A percentile compares a stretch with the other conserved stretches of the same genome.
Evolutionary conservation across 2,888 invertebrate genomes (phyloP).

Genomic region (Synanthedon andrenaeformis): DNA sequence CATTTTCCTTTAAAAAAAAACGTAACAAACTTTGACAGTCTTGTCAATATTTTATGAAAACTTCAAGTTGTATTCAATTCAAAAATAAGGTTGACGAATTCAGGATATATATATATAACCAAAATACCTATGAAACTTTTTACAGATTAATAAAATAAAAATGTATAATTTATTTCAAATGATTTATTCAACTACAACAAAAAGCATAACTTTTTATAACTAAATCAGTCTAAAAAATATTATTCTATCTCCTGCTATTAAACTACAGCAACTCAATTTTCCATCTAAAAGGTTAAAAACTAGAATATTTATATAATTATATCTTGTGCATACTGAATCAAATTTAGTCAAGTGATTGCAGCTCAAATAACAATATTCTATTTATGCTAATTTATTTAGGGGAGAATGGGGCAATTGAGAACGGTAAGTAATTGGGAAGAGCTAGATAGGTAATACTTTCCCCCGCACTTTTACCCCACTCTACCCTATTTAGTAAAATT

Average conservation of each 20-base stretch:
- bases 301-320: conserved; percentile 18
- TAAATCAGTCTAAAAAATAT: conserved; percentile 67
- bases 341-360: no score
- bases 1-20: conserved; percentile 1
- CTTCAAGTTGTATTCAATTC: neutral
- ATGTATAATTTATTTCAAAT: conserved; percentile 18
- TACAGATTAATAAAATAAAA: neutral
- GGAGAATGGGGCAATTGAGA: no score
- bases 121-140: neutral
- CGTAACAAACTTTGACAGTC: neutral
- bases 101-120: neutral
- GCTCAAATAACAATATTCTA: no score
- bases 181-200: conserved; percentile 69
- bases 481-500: no score
- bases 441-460: no score
- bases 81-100: neutral
- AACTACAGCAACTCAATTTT: conserved; percentile 53
- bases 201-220: conserved; percentile 68
- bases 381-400: no score
- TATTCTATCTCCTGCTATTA: conserved; percentile 55
- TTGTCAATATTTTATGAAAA: neutral
- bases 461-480: no score
- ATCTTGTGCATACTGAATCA: conserved; percentile 6
- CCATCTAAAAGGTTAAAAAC: conserved; percentile 49
- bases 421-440: no score